Conservation (phyloP, 1,140 invertebrate genomes). For the Oscheius sp. region DNA sequence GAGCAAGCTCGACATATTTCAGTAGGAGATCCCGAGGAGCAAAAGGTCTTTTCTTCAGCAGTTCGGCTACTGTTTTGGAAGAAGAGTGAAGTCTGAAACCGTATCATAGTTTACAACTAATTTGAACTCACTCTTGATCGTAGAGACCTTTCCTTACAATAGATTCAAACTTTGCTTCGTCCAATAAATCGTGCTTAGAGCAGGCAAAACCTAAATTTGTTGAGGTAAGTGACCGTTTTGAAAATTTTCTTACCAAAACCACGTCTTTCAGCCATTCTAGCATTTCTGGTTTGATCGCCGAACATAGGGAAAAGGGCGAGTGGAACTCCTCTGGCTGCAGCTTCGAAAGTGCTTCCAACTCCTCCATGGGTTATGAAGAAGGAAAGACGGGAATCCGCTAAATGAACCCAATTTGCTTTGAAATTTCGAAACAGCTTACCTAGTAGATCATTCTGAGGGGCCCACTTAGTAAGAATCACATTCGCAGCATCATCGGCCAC, state of each 20-base stretch:
- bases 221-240: neutral
- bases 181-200: conserved; percentile 13
- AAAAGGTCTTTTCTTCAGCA: conserved; percentile 19
- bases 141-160: conserved; percentile 4
- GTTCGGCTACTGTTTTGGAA: neutral
- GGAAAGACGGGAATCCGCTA: conserved; percentile 10
- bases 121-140: neutral
- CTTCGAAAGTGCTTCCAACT: conserved; percentile 65
- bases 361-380: conserved; percentile 78
- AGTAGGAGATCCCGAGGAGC: conserved; percentile 12
- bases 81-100: neutral
- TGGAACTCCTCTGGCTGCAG: conserved; percentile 75
- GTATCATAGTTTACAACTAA: neutral
- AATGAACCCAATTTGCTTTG: neutral
- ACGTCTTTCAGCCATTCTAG: conserved; percentile 11
- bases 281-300: conserved; percentile 36
- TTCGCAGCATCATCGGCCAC: conserved; percentile 35
- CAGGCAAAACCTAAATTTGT: conserved; percentile 7
- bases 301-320: conserved; percentile 70
- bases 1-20: conserved; percentile 23
- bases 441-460: conserved; percentile 46
- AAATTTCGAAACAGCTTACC: neutral
- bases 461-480: conserved; percentile 41
- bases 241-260: neutral
- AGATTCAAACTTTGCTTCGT: conserved; percentile 5